Evolutionary conservation across 2,113 vertebrate species (phyloP), one percentile per base, ranked within the genome.

Genomic region (Felis chaus): DNA sequence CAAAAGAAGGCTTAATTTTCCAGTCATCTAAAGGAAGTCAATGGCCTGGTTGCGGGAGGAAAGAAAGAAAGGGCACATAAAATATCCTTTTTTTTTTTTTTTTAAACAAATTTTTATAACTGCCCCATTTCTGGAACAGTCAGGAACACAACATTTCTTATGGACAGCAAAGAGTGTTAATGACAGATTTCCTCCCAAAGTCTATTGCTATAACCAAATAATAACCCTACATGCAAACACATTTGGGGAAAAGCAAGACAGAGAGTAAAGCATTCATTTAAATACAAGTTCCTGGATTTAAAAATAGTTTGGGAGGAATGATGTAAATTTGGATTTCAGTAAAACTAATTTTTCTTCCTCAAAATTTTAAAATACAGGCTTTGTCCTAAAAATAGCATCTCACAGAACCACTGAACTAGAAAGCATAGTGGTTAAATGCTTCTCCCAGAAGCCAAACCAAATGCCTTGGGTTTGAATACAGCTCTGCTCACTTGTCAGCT

Each of bases 291-390:
- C 57, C 84, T 81, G 29, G 45, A 66, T 73, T 96, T 97, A 96
- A 97, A 98, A 98, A 97, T 97, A 97, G 91, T 61, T 94, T 82
- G 93, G 66, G 93, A 88, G 39, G 76, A 94, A 97, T 92, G 55
- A 95, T 80, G 27, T 80, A 91, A 97, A 97, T 96, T 61, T 95
- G 95, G 82, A 94, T 96, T 96, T 98, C 96, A 98, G 97, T 95
- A 97, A 97, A 97, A 96, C 97, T 97, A 96, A 97, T 94, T 98
- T 95, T 97, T 97, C 95, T 97, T 87, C 91, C 94, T 96, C 94
- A 96, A 97, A 97, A 92, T 96, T 97, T 97, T 94, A 97, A 97
- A 98, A 97, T 89, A 97, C 81, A 98, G 81, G 91, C 91, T 97
- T 95, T 91, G 65, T 69, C 36, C 96, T 97, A 97, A 91, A 98